Evolutionary conservation across 2,797 vertebrate genomes (phyloP), one percentile per base, ranked within the genome.

Genomic region (Apogon hyalosoma): DNA sequence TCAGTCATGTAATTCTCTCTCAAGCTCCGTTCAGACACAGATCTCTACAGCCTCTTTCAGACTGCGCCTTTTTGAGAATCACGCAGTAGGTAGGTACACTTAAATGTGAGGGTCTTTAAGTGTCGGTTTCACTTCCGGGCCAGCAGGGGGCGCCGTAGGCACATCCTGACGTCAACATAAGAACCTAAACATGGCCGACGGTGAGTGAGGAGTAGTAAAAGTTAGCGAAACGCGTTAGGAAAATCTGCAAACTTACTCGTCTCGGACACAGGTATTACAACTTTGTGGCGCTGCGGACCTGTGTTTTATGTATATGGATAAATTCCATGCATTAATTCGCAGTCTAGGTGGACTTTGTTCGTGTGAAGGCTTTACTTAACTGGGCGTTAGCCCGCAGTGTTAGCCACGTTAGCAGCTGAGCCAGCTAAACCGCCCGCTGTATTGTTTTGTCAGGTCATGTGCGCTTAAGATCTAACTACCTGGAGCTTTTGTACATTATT

Each of bases 121-220:
- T 18, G 3, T 42, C 33, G 11, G 12, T 36, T 48, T 11, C 51
- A 13, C 70, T 66, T 76, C 74, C 75, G 47, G 50, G 13, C 39
- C 85, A 43, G 47, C 43, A 79, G 87, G 51, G 10, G 87, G 85
- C 79, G 66, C 63, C 19, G 55, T 10, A 12, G 24, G 1, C 18
- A 1, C 13, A 0, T 0, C 6, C 11, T 77, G 72, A 79, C 72
- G 68, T 69, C 69, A 79, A 1, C 1, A n/a, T 3, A 33, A 6
- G 18, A 73, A 65, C 51, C 50, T 4, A 77, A 93, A 92, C 39
- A 94, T 94, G 94, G 92, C 87, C 36, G 90, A 82, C 49, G 15
- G 75, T 13, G 19, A 75, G 52, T 73, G 46, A 73, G 52, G 50
- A 56, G 15, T 57, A 74, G 49, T 15, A 38, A 80, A 78, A 90